Percentiles rank a stretch among this genome's conserved stretches.
These are phyloP conservation scores for Drosophila suboccidentalis DNA, from an alignment of 2,888 invertebrate species.

Conservation along the genomic window DNA sequence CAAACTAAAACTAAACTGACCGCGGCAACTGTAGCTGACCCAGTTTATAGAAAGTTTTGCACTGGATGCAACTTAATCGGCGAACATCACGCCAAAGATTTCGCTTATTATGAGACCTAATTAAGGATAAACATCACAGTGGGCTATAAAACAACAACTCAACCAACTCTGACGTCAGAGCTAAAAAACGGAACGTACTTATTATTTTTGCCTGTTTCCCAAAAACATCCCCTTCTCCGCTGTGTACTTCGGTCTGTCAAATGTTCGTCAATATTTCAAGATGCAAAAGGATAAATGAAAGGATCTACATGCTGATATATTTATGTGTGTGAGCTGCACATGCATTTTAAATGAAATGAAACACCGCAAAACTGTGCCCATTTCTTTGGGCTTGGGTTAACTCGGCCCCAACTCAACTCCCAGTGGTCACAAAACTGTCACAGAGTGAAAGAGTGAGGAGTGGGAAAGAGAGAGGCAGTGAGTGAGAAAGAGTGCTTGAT, in stretches of 20 bases:
- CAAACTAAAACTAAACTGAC: neutral
- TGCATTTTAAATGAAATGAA: conserved; percentile 44
- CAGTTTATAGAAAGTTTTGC: conserved; percentile 9
- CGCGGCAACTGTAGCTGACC: conserved; percentile 6
- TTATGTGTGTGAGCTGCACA: conserved; percentile 22
- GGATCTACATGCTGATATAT: conserved; percentile 20
- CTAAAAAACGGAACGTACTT: conserved; percentile 22
- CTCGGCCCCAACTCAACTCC: conserved; percentile 8
- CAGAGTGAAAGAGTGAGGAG: neutral
- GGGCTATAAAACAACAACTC: neutral
- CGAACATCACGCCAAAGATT: conserved; percentile 5
- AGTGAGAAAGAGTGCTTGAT: neutral
- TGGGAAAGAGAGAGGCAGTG: too few relatives aligned
- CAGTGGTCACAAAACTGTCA: conserved; percentile 27
- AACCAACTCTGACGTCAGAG: conserved; percentile 4
- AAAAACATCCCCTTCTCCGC: too few relatives aligned
- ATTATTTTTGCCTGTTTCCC: conserved; percentile 2
- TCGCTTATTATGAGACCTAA: conserved; percentile 20
- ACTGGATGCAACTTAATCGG: conserved; percentile 14
- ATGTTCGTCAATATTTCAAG: conserved; percentile 50
- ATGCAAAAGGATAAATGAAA: conserved; percentile 16
- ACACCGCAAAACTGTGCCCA: conserved; percentile 27
- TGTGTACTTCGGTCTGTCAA: conserved; percentile 27
- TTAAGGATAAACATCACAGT: conserved; percentile 25
- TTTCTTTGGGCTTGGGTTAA: conserved; percentile 1